Evolutionary conservation across 2,888 invertebrate species (phyloP).

Genomic region (Cistogaster globosa): DNA sequence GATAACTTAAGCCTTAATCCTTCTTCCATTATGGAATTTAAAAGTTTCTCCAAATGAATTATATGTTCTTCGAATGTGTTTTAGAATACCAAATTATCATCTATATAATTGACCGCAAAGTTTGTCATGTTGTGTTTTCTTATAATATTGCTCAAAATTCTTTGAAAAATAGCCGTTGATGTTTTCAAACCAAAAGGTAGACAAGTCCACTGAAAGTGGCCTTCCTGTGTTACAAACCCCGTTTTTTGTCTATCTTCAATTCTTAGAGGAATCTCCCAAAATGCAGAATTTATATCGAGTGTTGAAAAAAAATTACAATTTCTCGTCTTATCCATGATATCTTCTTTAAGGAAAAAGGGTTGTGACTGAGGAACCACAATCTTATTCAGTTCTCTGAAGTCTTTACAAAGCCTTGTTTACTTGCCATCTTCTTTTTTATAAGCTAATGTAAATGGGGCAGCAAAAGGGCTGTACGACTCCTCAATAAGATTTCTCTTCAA

Average conservation of each 20-base stretch:
- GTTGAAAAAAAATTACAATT: constrained; percentile 62
- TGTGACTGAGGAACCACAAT: constrained; percentile 38
- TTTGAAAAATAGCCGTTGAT: constrained; percentile 36
- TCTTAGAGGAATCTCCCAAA: constrained; percentile 10
- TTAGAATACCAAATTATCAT: not conserved
- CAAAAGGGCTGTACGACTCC: no score
- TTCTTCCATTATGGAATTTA: constrained; percentile 67
- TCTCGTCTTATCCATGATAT: constrained; percentile 61
- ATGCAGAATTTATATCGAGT: constrained; percentile 71
- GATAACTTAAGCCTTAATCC: constrained; percentile 67
- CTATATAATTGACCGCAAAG: constrained; percentile 57
- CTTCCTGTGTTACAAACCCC: constrained; percentile 51
- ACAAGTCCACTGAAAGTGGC: constrained; percentile 38
- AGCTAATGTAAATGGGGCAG: no score
- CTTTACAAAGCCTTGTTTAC: no score
- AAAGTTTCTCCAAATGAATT: constrained; percentile 54
- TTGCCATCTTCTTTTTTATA: no score
- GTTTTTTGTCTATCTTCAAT: constrained; percentile 46
- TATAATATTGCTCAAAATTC: constrained; percentile 43
- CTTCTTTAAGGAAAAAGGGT: constrained; percentile 48
- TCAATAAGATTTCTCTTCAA: no score
- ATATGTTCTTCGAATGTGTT: constrained; percentile 54
- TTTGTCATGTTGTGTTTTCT: constrained; percentile 22
- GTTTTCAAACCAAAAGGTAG: constrained; percentile 40
- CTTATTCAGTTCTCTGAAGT: no score